Evolutionary conservation across 1,140 invertebrate species (phyloP).

Genomic region (Cotesia typhae): DNA sequence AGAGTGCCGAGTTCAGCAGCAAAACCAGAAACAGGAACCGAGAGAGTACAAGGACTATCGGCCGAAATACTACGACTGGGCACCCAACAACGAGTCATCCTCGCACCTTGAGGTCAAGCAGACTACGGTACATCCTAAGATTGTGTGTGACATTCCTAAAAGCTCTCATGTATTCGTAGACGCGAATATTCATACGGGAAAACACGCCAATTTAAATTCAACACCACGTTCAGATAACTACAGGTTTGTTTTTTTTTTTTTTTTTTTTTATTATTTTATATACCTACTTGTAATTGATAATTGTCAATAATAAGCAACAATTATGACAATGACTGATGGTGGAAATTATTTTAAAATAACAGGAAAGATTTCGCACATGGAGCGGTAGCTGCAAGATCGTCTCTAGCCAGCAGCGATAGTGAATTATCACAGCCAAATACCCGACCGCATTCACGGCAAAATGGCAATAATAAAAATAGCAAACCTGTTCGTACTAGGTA

Average conservation of each 20-base stretch:
- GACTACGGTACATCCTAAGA: constrained; percentile 65
- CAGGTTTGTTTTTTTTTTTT: constrained; percentile 41
- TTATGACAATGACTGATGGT: constrained; percentile 7
- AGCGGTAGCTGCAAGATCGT: constrained; percentile 56
- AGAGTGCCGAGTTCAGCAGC: constrained; percentile 63
- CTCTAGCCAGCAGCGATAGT: constrained; percentile 63
- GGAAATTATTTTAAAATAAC: constrained; percentile 45
- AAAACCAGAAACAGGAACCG: constrained; percentile 46
- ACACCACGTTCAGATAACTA: constrained; percentile 56
- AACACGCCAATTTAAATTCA: constrained; percentile 46
- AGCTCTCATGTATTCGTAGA: constrained; percentile 62
- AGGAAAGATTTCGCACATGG: constrained; percentile 68
- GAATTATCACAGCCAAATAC: constrained; percentile 65
- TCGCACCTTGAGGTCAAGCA: constrained; percentile 53
- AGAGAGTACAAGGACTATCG: constrained; percentile 68
- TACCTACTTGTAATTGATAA: neutral
- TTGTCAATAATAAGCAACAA: neutral
- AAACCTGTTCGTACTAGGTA: constrained; percentile 56
- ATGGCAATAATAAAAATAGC: constrained; percentile 44
- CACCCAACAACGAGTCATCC: constrained; percentile 45
- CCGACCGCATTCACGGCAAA: constrained; percentile 59
- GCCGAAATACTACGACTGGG: constrained; percentile 57
- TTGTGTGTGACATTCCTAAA: constrained; percentile 67
- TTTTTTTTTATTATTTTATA: neutral
- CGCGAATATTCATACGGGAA: constrained; percentile 46